Evolutionary conservation across 2,113 vertebrate species (phyloP), one percentile per base, ranked within the genome.

Genomic region (Sturnus vulgaris): DNA sequence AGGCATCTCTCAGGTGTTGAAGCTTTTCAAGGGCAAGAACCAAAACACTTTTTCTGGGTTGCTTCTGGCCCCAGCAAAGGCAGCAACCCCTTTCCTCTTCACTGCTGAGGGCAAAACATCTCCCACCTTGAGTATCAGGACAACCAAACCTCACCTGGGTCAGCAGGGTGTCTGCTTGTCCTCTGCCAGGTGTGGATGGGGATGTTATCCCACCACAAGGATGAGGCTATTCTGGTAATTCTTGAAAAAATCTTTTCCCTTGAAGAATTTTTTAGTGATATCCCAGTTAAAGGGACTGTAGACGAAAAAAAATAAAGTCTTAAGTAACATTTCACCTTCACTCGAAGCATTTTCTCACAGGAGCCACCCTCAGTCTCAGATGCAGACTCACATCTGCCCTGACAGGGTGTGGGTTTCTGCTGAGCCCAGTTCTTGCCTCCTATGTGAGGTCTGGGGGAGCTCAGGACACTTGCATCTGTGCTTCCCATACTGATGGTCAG

Each of bases 401-500:
- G 47, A 49, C 12, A 31, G 53, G 0, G 0, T 12, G 15, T 13
- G 68, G 18, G 39, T 25, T 57, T 89, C 72, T 81, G 46, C 72
- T 87, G 65, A 50, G 46, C 27, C 25, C 1, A 0, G 9, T 40
- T 52, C 59, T 4, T 1, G 0, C 19, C 30, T 71, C 33, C 37
- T 31, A 15, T 0, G 0, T 7, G 47, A 83, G 35, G 68, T 15
- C 47, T 75, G 52, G 23, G 28, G 70, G 18, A 50, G 23, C 59
- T 70, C 47, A 73, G 68, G 80, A 63, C 64, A 31, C 28, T 75
- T 20, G 16, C 5, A 55, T 40, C 60, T 57, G 59, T 59, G 59
- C 21, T 90, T 39, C 14, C 68, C 24, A n/a, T 11, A 4, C 59
- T 4, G 2, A 18, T 24, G 66, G 84, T 90, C 88, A 95, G 68